Evolutionary conservation across 1,140 invertebrate genomes (phyloP).

Genomic region (Araneus ventricosus): DNA sequence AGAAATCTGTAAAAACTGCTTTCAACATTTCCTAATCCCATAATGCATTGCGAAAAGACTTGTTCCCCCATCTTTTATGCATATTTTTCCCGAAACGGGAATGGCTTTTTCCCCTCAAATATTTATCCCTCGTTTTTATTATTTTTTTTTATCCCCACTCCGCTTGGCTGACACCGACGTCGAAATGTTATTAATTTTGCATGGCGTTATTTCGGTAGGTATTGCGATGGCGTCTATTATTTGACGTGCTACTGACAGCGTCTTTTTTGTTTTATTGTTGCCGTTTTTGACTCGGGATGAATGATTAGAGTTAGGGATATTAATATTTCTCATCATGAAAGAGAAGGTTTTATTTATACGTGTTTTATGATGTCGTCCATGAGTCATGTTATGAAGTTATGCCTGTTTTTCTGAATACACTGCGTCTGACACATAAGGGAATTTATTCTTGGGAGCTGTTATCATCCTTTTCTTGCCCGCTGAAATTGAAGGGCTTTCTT

Average conservation of each 20-base stretch:
- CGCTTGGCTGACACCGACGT: not conserved
- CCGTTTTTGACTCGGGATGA: not conserved
- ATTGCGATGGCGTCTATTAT: not conserved
- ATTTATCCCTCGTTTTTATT: conserved; percentile 29
- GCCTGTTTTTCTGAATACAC: not conserved
- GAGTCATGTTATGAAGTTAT: not conserved
- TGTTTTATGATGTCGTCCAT: not conserved
- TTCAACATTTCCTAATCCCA: conserved; percentile 57
- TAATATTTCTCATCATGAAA: not conserved
- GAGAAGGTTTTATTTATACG: not conserved
- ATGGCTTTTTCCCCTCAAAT: conserved; percentile 12
- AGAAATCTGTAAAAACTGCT: conserved; percentile 45
- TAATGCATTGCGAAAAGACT: conserved; percentile 54
- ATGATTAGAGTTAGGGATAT: conserved; percentile 13
- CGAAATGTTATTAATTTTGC: conserved; percentile 36
- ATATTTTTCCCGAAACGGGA: not conserved
- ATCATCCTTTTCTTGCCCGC: not conserved
- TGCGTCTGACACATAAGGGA: not conserved
- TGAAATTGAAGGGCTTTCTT: not conserved
- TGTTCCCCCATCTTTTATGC: not conserved
- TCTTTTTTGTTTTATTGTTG: not conserved
- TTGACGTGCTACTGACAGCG: conserved; percentile 16
- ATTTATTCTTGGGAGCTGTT: not conserved
- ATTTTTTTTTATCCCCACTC: not conserved
- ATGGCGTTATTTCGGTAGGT: not conserved